These are phyloP conservation scores for Pandion haliaetus DNA, from an alignment of 2,113 vertebrate species.

Conservation along the genomic window DNA sequence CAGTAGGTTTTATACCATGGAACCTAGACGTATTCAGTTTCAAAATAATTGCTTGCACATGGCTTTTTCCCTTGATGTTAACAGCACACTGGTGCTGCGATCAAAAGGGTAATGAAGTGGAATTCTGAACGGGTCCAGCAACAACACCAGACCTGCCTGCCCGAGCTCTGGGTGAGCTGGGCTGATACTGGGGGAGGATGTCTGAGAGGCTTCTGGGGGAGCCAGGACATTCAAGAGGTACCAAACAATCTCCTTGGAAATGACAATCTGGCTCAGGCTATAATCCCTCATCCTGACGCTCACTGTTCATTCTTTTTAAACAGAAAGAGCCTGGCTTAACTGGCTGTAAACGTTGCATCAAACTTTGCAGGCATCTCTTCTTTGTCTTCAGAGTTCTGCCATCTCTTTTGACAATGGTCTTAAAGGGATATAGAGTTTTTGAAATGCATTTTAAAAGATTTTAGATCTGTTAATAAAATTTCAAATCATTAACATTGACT, in stretches of 20 bases:
- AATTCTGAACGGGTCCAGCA: neutral
- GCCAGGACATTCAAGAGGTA: neutral
- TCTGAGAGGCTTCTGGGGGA: neutral
- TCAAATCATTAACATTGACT: neutral
- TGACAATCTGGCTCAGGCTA: neutral
- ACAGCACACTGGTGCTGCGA: neutral
- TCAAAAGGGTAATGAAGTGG: neutral
- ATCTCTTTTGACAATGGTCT: neutral
- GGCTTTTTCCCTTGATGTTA: neutral
- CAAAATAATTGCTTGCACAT: neutral
- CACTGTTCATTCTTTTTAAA: neutral
- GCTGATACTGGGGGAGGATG: neutral
- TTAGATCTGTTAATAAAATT: neutral
- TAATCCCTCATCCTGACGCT: neutral
- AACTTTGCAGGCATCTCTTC: neutral
- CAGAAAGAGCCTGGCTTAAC: neutral
- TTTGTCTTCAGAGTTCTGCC: neutral
- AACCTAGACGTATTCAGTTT: neutral
- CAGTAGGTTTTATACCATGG: neutral
- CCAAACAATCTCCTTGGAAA: neutral
- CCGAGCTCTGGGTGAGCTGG: neutral
- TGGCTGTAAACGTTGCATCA: neutral
- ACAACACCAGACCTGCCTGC: neutral
- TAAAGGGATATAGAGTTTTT: neutral
- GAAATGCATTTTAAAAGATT: neutral